Base-by-base conservation (phyloP, 1,140 invertebrate genomes). In the Chionoecetes opilio region DNA sequence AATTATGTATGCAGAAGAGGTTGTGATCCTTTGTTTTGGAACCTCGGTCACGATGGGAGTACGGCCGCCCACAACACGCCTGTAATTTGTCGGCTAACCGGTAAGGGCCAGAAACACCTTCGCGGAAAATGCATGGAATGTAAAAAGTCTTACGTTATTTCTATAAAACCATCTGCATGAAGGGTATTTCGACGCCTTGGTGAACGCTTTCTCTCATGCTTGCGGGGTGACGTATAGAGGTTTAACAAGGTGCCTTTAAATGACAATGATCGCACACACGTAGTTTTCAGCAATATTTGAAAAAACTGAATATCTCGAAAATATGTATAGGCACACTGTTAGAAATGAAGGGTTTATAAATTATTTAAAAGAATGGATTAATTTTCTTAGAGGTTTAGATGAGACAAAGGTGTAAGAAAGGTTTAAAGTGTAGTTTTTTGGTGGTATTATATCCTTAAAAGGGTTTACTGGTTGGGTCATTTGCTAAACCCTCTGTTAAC, bases 21-120 rank as follows among this genome's bases (percentile, higher is more conserved):
- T 84, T 94, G 87, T 90, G 93, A 90, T 94, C 93, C 93, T 94
- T 94, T 94, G 93, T 94, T 94, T 94, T 91, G 87, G 63, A 53
- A 46, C 63, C 82, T 91, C 63, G 93, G 87, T 94, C 93, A 94
- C 88, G 93, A 41, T 84, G 93, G 29, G 93, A 94, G 34, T 91
- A 82, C 41, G 86, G 93, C 86, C 93, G 87, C 93, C 87, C 87
- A 38, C 0, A 17, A 26, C 93, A 93, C 82, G 93, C 63, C 93
- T 94, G 93, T 94, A 94, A 94, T 94, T 94, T 94, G 93, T 91
- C 93, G 93, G 93, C 87, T 75, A 75, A 63, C 87, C 88, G 75
- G 86, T 91, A 84, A 53, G 93, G 53, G 87, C 21, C 82, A 29
- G 92, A 26, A n/a, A 9, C 46, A 53, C 37, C 87, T 38, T 26